These are phyloP conservation scores for Meiosimyza platycephala DNA, from an alignment of 2,888 invertebrate species.

Conservation along the genomic window DNA sequence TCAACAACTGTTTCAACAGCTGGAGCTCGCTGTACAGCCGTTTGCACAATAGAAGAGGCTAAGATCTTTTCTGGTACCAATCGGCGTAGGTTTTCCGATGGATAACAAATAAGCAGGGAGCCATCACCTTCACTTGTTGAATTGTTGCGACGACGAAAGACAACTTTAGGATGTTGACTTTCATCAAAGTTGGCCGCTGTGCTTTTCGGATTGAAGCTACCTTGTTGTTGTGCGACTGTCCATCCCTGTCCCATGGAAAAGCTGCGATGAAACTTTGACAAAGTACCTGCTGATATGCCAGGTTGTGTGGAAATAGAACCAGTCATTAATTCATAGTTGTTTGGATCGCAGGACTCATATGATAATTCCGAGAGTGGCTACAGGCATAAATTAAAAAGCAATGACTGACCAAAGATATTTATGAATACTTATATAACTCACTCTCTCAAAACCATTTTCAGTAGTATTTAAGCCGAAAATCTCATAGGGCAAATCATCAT, in stretches of 20 bases:
- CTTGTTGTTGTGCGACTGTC: conserved; percentile 59
- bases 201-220: conserved; percentile 37
- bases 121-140: conserved; percentile 74
- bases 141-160: conserved; percentile 76
- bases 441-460: conserved; percentile 65
- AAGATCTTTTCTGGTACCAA: conserved; percentile 76
- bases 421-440: conserved; percentile 44
- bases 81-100: conserved; percentile 87
- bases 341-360: conserved; percentile 65
- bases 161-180: conserved; percentile 59
- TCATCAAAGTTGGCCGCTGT: conserved; percentile 47
- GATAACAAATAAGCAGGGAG: conserved; percentile 80
- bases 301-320: conserved; percentile 53
- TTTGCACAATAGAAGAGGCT: conserved; percentile 59
- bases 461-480: conserved; percentile 63
- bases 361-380: conserved; percentile 67
- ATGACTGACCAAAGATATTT: neutral
- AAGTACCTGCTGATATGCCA: conserved; percentile 47
- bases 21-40: conserved; percentile 56
- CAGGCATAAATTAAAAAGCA: neutral
- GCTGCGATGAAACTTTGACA: conserved; percentile 79
- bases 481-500: conserved; percentile 66
- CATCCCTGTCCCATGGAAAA: conserved; percentile 84
- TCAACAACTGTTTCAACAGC: conserved; percentile 21
- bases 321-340: conserved; percentile 62